Base-by-base conservation (phyloP, 2,113 vertebrate species). In the Elaphurus davidianus region DNA sequence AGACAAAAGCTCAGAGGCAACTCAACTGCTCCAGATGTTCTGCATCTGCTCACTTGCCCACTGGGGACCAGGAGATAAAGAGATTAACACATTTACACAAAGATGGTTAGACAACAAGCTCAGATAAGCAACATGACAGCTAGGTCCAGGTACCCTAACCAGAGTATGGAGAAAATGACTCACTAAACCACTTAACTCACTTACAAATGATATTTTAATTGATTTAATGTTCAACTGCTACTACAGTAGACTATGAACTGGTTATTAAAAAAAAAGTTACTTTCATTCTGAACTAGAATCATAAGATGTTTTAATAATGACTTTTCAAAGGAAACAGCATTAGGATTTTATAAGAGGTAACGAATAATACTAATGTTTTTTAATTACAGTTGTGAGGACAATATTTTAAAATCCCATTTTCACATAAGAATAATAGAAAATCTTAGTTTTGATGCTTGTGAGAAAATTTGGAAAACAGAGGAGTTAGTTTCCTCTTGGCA, bases 1-100 rank as follows among this genome's bases (percentile, higher is more conserved):
- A 96, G 23, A 94, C 79, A 95, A 93, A 59, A 96, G 23, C 47
- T 97, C 47, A 96, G 92, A 97, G 96, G 94, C 43, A 78, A 83
- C 52, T 98, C 71, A 94, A 43, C 45, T 86, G 62, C 91, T 98
- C 47, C 98, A 98, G 98, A 97, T 98, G 97, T 97, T 67, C 57
- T 92, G 30, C 98, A 98, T 98, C 97, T 99, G 98, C 96, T 98
- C 97, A 27, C 19, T 97, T 98, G 62, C 90, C 95, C 97, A 95
- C 92, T 95, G 91, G 96, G 97, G 91, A 98, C 67, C 40, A 3
- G 52, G 90, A 91, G 64, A 97, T 74, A 98, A 93, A 98, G 94
- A 98, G 90, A 98, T 98, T 47, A 96, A 98, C 82, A 82, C 15
- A 89, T 98, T 98, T 94, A 95, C 86, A 98, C 0, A 1, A 95